Conservation (phyloP, 2,113 vertebrate species). For the Phalacrocorax brasilianus region DNA sequence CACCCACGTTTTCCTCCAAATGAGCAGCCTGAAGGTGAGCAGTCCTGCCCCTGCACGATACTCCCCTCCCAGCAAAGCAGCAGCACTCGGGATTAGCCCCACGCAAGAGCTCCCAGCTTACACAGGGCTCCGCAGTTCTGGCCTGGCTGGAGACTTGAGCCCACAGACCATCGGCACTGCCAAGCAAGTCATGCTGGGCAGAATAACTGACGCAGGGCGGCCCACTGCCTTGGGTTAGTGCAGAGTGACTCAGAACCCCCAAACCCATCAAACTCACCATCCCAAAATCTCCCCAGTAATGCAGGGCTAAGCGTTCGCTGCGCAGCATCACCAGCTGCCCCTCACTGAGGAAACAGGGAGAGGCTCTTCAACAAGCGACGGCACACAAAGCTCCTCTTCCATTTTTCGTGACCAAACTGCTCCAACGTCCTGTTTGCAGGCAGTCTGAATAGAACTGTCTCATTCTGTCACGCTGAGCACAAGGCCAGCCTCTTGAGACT, state of each 20-base stretch:
- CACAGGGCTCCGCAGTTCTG: neutral
- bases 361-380: neutral
- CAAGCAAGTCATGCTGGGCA: neutral
- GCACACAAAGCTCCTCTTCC: neutral
- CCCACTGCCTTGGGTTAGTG: neutral
- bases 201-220: neutral
- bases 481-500: neutral
- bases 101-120: neutral
- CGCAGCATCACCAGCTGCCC: fast-evolving
- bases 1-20: neutral
- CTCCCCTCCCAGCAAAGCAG: neutral
- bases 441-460: fast-evolving
- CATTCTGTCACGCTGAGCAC: neutral
- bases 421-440: neutral
- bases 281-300: neutral
- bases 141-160: neutral
- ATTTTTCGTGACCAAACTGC: neutral
- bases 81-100: neutral
- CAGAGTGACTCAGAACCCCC: neutral
- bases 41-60: neutral
- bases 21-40: neutral
- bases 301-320: neutral
- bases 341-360: neutral
- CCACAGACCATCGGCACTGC: neutral
- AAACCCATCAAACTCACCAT: neutral